Conservation (phyloP, 2,113 vertebrate genomes). For the Actinemys pallida region DNA sequence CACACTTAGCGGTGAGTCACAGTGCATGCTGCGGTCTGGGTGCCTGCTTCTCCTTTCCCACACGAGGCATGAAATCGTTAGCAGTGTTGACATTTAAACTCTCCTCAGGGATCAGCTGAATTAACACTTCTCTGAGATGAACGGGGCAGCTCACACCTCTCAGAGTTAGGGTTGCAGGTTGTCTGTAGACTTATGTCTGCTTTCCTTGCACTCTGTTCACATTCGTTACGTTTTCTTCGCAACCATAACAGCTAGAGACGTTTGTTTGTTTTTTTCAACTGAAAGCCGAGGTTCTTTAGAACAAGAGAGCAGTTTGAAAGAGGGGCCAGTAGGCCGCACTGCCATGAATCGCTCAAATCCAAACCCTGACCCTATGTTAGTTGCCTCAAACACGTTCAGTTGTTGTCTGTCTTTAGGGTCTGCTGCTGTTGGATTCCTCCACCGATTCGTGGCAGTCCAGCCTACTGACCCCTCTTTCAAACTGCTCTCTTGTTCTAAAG, state of each 20-base stretch:
- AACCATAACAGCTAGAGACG: not conserved
- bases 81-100: not conserved
- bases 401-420: not conserved
- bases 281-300: not conserved
- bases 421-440: not conserved
- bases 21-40: not conserved
- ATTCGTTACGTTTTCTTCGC: not conserved
- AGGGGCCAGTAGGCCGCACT: not conserved
- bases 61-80: not conserved
- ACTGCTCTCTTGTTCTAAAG: not conserved
- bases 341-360: not conserved
- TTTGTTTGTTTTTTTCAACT: accelerated
- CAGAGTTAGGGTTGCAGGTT: not conserved
- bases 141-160: not conserved
- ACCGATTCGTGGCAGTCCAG: not conserved
- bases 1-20: not conserved
- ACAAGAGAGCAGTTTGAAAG: not conserved
- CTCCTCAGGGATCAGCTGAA: not conserved
- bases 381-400: not conserved
- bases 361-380: not conserved
- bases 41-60: not conserved
- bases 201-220: not conserved
- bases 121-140: not conserved
- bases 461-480: not conserved
- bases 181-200: not conserved